A percentile compares a stretch with the other conserved stretches of the same genome.
Conservation (phyloP, 2,113 vertebrate genomes). For the Ciconia stormi region DNA sequence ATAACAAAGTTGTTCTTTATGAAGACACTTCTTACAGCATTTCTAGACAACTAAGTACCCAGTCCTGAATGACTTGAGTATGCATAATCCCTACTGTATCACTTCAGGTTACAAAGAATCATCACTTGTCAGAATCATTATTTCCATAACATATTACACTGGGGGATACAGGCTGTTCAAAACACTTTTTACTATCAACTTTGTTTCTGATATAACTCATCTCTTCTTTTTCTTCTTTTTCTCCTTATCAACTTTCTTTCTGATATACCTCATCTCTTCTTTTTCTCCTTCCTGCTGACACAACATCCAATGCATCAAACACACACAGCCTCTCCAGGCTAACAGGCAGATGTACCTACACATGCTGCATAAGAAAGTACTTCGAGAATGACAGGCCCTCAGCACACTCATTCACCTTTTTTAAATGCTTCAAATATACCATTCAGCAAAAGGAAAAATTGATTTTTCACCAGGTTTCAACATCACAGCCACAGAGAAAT, state of each 20-base stretch:
- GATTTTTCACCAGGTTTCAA: conserved; percentile 53
- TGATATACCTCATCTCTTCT: neutral
- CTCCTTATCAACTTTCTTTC: neutral
- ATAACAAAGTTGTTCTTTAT: neutral
- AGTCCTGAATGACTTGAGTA: neutral
- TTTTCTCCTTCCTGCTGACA: conserved; percentile 42
- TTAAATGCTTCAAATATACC: conserved; percentile 50
- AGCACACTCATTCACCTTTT: conserved; percentile 47
- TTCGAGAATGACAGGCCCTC: conserved; percentile 25
- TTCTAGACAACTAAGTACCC: neutral
- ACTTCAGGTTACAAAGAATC: conserved; percentile 19
- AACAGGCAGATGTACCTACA: conserved; percentile 49
- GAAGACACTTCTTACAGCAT: neutral
- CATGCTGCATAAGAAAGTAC: conserved; percentile 38
- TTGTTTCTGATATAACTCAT: conserved; percentile 13
- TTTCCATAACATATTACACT: conserved; percentile 56
- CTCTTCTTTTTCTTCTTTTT: conserved; percentile 2
- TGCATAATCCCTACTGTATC: conserved; percentile 26
- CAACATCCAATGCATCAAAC: conserved; percentile 54
- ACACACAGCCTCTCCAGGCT: conserved; percentile 28
- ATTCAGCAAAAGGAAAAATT: conserved; percentile 53
- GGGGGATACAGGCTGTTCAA: neutral
- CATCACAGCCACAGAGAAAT: conserved; percentile 37
- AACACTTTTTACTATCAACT: conserved; percentile 33
- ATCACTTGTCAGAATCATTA: conserved; percentile 41